Base-by-base conservation (phyloP, 30 jellyfish, hydroid and myxozoan genomes). In the Morbakka virulenta region DNA sequence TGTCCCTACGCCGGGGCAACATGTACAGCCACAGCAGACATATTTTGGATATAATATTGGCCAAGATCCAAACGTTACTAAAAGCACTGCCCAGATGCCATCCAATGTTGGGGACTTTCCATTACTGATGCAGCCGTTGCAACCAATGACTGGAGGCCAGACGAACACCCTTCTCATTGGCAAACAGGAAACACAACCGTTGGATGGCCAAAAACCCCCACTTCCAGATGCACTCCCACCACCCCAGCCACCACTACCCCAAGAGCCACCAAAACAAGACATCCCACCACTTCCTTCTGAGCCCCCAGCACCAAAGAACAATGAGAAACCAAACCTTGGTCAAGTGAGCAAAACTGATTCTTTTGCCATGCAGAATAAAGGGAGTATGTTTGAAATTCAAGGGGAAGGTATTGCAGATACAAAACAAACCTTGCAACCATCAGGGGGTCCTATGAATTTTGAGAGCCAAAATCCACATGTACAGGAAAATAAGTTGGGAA, bases 201-300 rank as follows among this genome's bases (percentile, higher is more conserved):
- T n/a, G 14, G 17, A 66, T 12, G 20, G n/a, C 13, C 68, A 24
- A 66, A 11, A 12, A 47, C 78, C 28, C 22, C 69, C 68, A 68
- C 0, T 12, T 0, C 25, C 26, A 24, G 70, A 22, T 6, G 23
- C 25, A 6, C 67, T n/a, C 70, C 67, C 20, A 24, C 27, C 72
- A 28, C 80, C 33, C 0, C 80, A 30, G 21, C n/a, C 6, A 17
- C 68, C 23, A 31, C 67, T n/a, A 26, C 33, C 26, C 23, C 80
- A 68, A 68, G 81, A 79, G 21, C 80, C 76, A 22, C 62, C 28
- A 53, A 79, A 79, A 12, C 30, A 31, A 12, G 24, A 51, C n/a
- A 36, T 50, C 22, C 86, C 86, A 25, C 86, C 82, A 27, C 82
- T 64, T 9, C 80, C 23, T 32, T 69, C 33, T 12, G 6, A 24